Evolutionary conservation across 2,113 vertebrate species (phyloP).

Genomic region (Odobenus rosmarus): DNA sequence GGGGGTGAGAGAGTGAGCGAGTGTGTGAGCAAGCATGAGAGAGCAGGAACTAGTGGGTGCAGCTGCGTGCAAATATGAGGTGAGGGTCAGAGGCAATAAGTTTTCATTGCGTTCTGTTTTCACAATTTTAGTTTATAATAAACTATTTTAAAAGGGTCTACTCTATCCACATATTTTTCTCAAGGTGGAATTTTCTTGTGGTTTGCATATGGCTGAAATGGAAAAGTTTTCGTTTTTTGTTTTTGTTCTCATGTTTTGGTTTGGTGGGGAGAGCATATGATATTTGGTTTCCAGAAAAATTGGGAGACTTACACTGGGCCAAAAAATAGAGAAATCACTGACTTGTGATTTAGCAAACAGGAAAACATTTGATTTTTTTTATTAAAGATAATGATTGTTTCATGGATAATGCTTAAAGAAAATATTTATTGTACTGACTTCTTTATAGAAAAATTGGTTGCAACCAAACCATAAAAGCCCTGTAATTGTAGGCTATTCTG

Average conservation of each 20-base stretch:
- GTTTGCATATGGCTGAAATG: not conserved
- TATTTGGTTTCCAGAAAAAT: constrained; percentile 29
- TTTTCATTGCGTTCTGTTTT: not conserved
- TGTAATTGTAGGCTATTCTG: not conserved
- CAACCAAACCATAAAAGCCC: not conserved
- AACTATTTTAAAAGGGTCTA: not conserved
- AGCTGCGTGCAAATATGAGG: not conserved
- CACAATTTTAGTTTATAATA: not conserved
- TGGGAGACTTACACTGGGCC: not conserved
- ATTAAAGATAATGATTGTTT: not conserved
- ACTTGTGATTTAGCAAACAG: not conserved
- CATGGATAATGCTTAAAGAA: not conserved
- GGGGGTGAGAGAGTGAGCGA: no score
- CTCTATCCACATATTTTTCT: not conserved
- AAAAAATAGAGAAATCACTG: not conserved
- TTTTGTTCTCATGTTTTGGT: not conserved
- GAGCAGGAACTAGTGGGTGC: not conserved
- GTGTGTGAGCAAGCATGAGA: not conserved
- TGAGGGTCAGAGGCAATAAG: not conserved
- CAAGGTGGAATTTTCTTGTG: not conserved
- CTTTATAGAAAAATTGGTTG: constrained; percentile 36
- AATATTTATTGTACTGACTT: constrained; percentile 36
- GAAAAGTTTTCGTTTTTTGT: not conserved
- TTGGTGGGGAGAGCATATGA: not conserved
- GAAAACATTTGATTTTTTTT: not conserved